phyloP scores from a whole-genome alignment of 2,113 vertebrate genomes.

The Cynoglossus semilaevis region DNA sequence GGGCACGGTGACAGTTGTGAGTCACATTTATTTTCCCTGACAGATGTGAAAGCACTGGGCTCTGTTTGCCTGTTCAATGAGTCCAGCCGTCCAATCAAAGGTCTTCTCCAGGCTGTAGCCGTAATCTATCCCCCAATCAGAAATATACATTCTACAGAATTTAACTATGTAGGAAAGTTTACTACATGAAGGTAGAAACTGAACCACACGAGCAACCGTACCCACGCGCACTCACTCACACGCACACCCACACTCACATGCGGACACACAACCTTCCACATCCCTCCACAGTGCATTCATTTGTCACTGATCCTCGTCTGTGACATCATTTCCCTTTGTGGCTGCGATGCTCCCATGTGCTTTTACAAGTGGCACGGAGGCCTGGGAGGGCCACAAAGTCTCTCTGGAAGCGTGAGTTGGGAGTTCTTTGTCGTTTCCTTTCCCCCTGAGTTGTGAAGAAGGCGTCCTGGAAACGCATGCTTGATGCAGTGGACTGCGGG shows the following conservation, averaged over 20 bases:
- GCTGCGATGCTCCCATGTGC: conserved; percentile 77
- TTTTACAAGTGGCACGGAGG: conserved; percentile 81
- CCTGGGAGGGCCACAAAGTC: conserved; percentile 90
- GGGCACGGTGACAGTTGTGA: conserved; percentile 57
- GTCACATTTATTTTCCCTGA: conserved; percentile 70
- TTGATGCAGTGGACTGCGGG: conserved; percentile 91
- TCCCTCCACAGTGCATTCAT: conserved; percentile 60
- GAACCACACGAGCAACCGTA: conserved; percentile 6
- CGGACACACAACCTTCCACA: conserved; percentile 34
- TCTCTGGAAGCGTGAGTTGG: conserved; percentile 92
- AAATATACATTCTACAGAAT: conserved; percentile 26
- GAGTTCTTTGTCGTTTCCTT: conserved; percentile 87
- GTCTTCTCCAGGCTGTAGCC: not conserved
- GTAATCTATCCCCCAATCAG: conserved; percentile 2
- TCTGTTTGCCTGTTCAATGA: conserved; percentile 23
- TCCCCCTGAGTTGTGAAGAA: conserved; percentile 91
- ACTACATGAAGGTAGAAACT: not conserved
- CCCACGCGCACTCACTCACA: conserved; percentile 10
- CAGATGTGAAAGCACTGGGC: conserved; percentile 60
- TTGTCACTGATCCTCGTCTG: conserved; percentile 38
- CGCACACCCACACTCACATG: not conserved
- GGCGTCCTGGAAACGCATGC: conserved; percentile 93
- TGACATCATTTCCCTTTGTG: conserved; percentile 80
- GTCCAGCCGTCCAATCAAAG: conserved; percentile 37
- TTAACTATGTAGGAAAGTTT: not conserved